Evolutionary conservation across 2,797 vertebrate species (phyloP), one percentile per base, ranked within the genome.

Genomic region (Rhinatrema bivittatum): DNA sequence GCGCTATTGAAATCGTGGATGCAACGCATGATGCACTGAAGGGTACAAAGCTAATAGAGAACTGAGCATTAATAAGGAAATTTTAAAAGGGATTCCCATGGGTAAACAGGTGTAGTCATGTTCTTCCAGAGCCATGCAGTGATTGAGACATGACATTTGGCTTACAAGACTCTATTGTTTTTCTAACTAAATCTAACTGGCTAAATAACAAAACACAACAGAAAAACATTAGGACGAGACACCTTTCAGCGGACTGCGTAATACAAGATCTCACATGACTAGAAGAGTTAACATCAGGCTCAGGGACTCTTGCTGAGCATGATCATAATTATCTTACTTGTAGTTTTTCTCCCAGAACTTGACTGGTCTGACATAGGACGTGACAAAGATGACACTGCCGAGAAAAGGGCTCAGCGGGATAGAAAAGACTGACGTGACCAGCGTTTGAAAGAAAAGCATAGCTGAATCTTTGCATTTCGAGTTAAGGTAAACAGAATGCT

Each of bases 321-420:
- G 29, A 38, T 3, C 17, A 46, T 23, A 12, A 36, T n/a, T 39
- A 7, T n/a, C 92, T 93, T 87, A 99, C 95, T 95, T 98, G 81
- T 98, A 98, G 70, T 91, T 91, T 52, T 91, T 86, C 68, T 99
- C 95, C 95, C 95, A 98, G 81, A 97, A 99, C 68, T 91, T 96
- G 56, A 97, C 54, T 0, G 95, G 93, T 34, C 95, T 84, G 10
- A 87, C 91, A 1, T 99, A 99, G 0, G 95, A 98, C 3, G 90
- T 88, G 28, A 98, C 87, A 64, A 99, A 99, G 68, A 99, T 92
- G 67, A 96, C 95, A 1, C 95, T 98, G 20, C 95, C 95, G 13
- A 99, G 87, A 67, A 98, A 98, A 0, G 95, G 95, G 58, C 91
- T 92, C 60, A 99, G 62, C 0, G 95, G 94, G 1, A 89, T 89